Percentiles rank a stretch among this genome's conserved stretches.
These are phyloP conservation scores for Carassius gibelio DNA, from an alignment of 2,113 vertebrate species.

Conservation along the genomic window DNA sequence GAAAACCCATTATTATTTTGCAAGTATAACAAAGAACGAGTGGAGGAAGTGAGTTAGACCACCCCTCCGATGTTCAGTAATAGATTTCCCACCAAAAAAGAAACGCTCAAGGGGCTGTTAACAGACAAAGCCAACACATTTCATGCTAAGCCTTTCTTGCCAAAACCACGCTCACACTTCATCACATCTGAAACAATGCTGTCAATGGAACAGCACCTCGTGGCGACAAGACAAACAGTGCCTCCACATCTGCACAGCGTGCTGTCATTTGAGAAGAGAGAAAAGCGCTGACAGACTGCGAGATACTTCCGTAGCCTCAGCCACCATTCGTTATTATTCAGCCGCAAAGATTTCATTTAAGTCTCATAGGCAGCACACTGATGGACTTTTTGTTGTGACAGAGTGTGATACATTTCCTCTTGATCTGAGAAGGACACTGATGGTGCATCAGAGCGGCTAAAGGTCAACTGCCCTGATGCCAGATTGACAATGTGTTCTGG, in stretches of 20 bases:
- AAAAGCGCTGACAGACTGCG: conserved; percentile 17
- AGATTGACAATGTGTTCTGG: conserved; percentile 3
- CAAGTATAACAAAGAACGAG: background rate
- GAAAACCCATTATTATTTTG: conserved; percentile 12
- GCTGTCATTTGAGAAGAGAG: background rate
- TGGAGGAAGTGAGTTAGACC: background rate
- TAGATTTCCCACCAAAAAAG: conserved; percentile 24
- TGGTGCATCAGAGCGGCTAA: conserved; percentile 48
- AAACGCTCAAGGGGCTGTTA: conserved; percentile 30
- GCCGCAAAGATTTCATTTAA: conserved; percentile 39
- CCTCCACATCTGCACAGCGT: conserved; percentile 38
- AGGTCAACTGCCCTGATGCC: conserved; percentile 48
- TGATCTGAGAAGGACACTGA: conserved; percentile 33
- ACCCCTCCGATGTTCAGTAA: background rate
- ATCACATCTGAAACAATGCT: conserved; percentile 26
- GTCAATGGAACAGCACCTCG: conserved; percentile 23
- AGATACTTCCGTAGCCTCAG: conserved; percentile 9
- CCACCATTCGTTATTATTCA: conserved; percentile 33
- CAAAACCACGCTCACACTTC: conserved; percentile 13
- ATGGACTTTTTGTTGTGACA: conserved; percentile 14
- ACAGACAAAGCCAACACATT: conserved; percentile 51
- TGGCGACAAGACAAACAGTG: conserved; percentile 42
- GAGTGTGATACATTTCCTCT: conserved; percentile 17
- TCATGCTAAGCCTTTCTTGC: conserved; percentile 35
- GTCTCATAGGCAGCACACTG: background rate